Percentiles rank a stretch among this genome's conserved stretches.
These are phyloP conservation scores for Agrotis ipsilon DNA, from an alignment of 2,888 invertebrate genomes.

Conservation along the genomic window DNA sequence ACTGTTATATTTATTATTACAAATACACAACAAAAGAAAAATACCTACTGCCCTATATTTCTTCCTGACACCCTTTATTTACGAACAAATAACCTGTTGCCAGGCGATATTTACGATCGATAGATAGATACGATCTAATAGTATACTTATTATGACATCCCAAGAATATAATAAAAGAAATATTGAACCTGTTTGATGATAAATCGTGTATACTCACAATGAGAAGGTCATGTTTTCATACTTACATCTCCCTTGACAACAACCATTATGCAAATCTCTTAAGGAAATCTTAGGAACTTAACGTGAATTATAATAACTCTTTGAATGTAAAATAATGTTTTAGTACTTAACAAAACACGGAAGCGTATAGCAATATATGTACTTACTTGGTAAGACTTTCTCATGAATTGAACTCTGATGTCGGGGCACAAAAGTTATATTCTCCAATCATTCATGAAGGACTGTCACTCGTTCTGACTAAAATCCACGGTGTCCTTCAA, in stretches of 20 bases:
- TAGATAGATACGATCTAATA: background rate
- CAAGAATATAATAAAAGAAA: background rate
- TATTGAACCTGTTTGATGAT: constrained; percentile 6
- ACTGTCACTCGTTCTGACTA: no score
- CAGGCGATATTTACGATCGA: constrained; percentile 2
- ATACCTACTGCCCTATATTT: no score
- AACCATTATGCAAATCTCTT: background rate
- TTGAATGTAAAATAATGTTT: background rate
- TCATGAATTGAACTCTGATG: background rate
- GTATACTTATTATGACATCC: background rate
- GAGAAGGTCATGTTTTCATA: background rate
- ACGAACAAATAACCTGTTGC: no score
- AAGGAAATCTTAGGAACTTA: no score
- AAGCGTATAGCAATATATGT: no score
- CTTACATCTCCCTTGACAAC: background rate
- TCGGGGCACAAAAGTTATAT: no score
- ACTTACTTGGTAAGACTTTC: background rate
- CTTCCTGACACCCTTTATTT: background rate
- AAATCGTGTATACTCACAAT: background rate
- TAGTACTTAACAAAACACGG: background rate
- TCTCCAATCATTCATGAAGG: no score
- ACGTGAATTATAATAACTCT: background rate
- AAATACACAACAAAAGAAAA: no score
- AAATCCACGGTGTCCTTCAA: no score
- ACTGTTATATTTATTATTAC: no score